Evolutionary conservation across 2,888 invertebrate species (phyloP), one percentile per base, ranked within the genome.

Genomic region (Linnaemya vulpina): DNA sequence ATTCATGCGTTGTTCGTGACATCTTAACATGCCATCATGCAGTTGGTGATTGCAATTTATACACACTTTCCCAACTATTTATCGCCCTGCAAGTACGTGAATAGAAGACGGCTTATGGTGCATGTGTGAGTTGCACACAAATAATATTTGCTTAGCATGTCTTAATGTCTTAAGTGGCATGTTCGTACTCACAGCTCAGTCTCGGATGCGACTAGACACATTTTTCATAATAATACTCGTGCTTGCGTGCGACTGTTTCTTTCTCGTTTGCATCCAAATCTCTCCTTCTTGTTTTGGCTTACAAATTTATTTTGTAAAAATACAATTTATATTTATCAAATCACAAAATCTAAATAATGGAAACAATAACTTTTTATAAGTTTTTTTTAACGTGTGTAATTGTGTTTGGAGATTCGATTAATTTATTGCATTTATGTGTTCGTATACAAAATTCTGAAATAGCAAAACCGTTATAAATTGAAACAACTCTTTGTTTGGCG

Each of bases 121-220:
- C 73, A 80, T 73, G 65, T 40, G 38, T 63, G 43, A 30, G 58
- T 43, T 53, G 22, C 49, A 49, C 73, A 43, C 49, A 67, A 77
- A 77, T 80, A 58, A 40, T 74, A 51, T 74, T 80, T 67, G 49
- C 20, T 67, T 80, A 17, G 1, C 49, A 74, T 40, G 51, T 60
- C 49, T 75, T 73, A 30, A 74, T 40, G 51, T 60, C 49, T 75
- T 73, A 30, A 49, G 25, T 65, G 63, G 73, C 58, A 80, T 63
- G 43, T 40, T 25, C 40, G 40, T 43, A 43, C 13, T 25, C 30
- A 1, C 9, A 63, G 76, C 70, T 63, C 35, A 82, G 81, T 81
- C 84, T 84, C 81, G 77, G 63, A 58, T 74, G 51, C 74, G 84
- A 77, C 84, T 84, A 84, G 84, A 84, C 84, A 82, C 84, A 84